These are phyloP conservation scores for Spizella passerina DNA, from an alignment of 2,797 vertebrate genomes.

Conservation along the genomic window DNA sequence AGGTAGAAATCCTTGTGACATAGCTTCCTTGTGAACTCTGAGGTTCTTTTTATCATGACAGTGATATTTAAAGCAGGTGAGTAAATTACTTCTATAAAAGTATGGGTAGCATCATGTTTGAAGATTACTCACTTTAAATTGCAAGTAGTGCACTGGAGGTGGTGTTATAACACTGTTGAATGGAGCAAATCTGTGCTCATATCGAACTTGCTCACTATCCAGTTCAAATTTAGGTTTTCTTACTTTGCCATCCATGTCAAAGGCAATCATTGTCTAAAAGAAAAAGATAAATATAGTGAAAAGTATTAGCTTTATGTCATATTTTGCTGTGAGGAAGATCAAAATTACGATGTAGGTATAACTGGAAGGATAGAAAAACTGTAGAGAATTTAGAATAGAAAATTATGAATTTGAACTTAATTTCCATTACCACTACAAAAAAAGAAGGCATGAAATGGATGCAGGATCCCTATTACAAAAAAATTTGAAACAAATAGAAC, in stretches of 20 bases:
- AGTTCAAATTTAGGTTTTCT: constrained; percentile 97
- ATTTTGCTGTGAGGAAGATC: not conserved
- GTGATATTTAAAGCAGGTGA: not conserved
- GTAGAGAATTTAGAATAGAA: not conserved
- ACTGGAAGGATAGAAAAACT: not conserved
- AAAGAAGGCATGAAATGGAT: not conserved
- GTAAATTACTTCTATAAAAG: not conserved
- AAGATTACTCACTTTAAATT: constrained; percentile 89
- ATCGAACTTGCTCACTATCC: constrained; percentile 97
- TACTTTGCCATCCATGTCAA: constrained; percentile 98
- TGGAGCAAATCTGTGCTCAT: constrained; percentile 96
- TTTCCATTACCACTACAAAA: not conserved
- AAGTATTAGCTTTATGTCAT: not conserved
- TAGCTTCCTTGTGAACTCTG: not conserved
- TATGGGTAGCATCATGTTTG: accelerated
- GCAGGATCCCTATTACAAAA: not conserved
- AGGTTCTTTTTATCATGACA: not conserved
- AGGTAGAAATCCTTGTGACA: not conserved
- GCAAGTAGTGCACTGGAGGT: constrained; percentile 95
- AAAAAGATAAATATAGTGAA: not conserved
- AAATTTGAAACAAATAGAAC: accelerated
- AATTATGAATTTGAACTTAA: not conserved
- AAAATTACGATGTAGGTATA: not conserved
- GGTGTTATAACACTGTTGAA: constrained; percentile 99
- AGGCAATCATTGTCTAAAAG: constrained; percentile 93